Evolutionary conservation across 2,888 invertebrate genomes (phyloP), one percentile per base, ranked within the genome.

Genomic region (Pimpla rufipes): DNA sequence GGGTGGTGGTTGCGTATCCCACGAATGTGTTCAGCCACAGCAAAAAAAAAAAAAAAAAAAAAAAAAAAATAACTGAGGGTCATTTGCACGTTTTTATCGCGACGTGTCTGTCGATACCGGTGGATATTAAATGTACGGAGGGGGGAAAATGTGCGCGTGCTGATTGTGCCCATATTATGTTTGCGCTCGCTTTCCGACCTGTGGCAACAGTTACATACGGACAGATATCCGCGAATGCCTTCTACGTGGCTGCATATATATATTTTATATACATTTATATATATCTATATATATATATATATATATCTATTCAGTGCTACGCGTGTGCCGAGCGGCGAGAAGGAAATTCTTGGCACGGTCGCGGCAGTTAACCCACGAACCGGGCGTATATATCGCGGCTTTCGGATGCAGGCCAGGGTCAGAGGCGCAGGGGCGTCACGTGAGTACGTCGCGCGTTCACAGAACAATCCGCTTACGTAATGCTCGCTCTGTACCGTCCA

Each of bases 261-360:
- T n/a, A n/a, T n/a, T n/a, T n/a, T n/a, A 66, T 55, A 71, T 18
- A 57, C 42, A 45, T 4, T 13, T 42, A 23, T 64, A 21, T 64
- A 7, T 62, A 59, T 73, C 45, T 18, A 35, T 50, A 16, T n/a
- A 37, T 57, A 37, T 45, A 21, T 42, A 45, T 57, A 42, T 66
- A 29, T n/a, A 7, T 13, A 16, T 68, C 11, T 68, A 68, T 52
- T 1, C 6, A 68, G 11, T 35, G 18, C 45, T 42, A 47, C 21
- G 66, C 16, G 50, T 64, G 29, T 59, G 55, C 45, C 45, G 21
- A 37, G 52, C 21, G 13, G 70, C 52, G 62, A 81, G 71, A 71
- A 77, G 85, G 76, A 64, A 85, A 85, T 88, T 88, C 87, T 89
- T 89, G 89, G 88, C 89, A 89, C 88, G 87, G 82, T 85, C 80